Evolutionary conservation across 2,888 invertebrate genomes (phyloP), one percentile per base, ranked within the genome.

Genomic region (Coenonympha arcania): DNA sequence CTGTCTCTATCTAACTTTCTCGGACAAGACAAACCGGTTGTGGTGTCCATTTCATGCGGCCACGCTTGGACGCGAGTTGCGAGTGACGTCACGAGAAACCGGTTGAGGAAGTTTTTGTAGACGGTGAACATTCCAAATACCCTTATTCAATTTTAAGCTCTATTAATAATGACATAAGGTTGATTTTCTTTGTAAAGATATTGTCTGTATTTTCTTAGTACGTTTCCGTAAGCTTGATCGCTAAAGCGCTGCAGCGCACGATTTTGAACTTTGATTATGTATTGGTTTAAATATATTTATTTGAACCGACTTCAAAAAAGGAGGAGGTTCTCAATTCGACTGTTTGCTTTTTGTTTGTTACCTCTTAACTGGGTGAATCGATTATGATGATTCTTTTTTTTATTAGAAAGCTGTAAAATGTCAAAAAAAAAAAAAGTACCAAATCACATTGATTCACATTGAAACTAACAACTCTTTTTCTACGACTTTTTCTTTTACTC

Each of bases 1-100:
- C 33, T 15, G 11, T 44, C 44, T 44, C 34, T 34, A 22, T 44
- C 44, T 55, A 54, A 54, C 60, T 58, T 59, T 49, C 65, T 66
- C 66, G 65, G 66, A 68, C 62, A 63, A 51, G 46, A 24, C 15
- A 31, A 66, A 69, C 69, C 63, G 67, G 68, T 68, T 62, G 31
- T 33, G 47, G 20, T 41, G 55, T 13, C 28, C 44, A 37, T 52
- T 43, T 20, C 20, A 44, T 48, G 31, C 40, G 40, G 33, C 43
- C 43, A 39, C 22, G 39, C 39, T 46, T 34, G 34, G 28, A 42
- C 48, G 42, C 42, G 37, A 48, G 50, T 41, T 45, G 22, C 45
- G 31, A 45, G 46, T 51, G 51, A 51, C 47, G 51, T 51, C 47
- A 51, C 31, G 30, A 18, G 30, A 42, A 51, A 51, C 51, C 47